phyloP scores from a whole-genome alignment of 2,888 invertebrate species.

The Plebejus anna region DNA sequence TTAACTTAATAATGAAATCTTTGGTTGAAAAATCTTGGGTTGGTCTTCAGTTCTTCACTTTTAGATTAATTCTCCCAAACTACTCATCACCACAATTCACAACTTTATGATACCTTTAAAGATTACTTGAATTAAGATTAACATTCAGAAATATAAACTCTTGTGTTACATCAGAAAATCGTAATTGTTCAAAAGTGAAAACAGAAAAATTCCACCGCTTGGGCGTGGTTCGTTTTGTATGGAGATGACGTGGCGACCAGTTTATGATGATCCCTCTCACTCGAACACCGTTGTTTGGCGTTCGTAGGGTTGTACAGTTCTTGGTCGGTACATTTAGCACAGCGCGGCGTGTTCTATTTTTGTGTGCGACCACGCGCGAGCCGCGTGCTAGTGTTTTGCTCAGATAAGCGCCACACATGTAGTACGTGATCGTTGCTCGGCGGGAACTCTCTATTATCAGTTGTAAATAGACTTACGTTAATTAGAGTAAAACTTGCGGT shows the following conservation, averaged over 20 bases:
- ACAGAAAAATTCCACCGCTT: slow-evolving; percentile 15
- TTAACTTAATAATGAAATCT: neutral
- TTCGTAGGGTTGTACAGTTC: slow-evolving; percentile 44
- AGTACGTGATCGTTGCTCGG: slow-evolving; percentile 57
- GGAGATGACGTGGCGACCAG: slow-evolving; percentile 46
- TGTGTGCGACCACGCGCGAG: slow-evolving; percentile 61
- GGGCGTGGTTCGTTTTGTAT: slow-evolving; percentile 59
- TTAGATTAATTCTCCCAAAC: no score
- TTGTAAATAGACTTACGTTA: slow-evolving; percentile 50
- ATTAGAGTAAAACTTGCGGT: slow-evolving; percentile 51
- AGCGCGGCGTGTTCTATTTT: slow-evolving; percentile 59
- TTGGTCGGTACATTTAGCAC: slow-evolving; percentile 48
- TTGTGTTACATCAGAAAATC: neutral
- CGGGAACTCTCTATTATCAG: slow-evolving; percentile 45
- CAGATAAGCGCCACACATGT: slow-evolving; percentile 60
- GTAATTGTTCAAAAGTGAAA: slow-evolving; percentile 7
- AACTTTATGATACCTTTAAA: no score
- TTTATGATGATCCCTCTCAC: slow-evolving; percentile 43
- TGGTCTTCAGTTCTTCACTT: neutral
- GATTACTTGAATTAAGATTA: no score
- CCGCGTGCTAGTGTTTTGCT: slow-evolving; percentile 75
- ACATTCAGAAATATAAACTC: no score
- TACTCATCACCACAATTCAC: no score
- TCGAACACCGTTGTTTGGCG: slow-evolving; percentile 33
- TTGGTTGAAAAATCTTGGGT: neutral